Base-by-base conservation (phyloP, 2,113 vertebrate species). In the Poicephalus gulielmi region DNA sequence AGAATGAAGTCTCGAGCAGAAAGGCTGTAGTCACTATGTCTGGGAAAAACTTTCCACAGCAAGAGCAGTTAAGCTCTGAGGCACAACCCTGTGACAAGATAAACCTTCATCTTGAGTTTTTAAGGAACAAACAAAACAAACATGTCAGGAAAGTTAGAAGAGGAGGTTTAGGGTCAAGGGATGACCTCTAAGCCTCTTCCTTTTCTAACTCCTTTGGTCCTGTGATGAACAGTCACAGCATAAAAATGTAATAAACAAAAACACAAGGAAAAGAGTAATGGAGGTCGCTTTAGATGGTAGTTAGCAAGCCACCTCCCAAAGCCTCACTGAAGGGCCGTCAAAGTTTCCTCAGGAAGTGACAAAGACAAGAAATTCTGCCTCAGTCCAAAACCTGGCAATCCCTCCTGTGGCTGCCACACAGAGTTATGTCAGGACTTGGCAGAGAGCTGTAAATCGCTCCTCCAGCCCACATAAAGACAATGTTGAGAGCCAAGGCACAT, bases 271-370 rank as follows among this genome's bases (percentile, higher is more conserved):
- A 93, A 55, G 59, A 93, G 46, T 46, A 81, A 75, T 28, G 76
- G 79, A 90, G 55, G 76, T 92, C 68, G 49, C 60, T 93, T 62
- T 4, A 77, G 73, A 90, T 24, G 30, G 64, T 12, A 67, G 63
- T 76, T 28, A 81, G 70, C 78, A 88, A 93, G 55, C 39, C 64
- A 92, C 13, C 31, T 86, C 90, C 73, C 69, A 81, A 71, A 94
- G 35, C 17, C 35, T 22, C 67, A 75, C 75, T 37, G 69, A 75
- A 75, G 50, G 62, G 66, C n/a, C 16, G 44, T 88, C 86, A 93
- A 90, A 95, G 69, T 93, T 97, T 97, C 95, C 95, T 92, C 88
- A 96, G 95, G 95, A 97, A 96, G 93, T 94, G 90, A 95, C 94
- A 93, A 92, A 96, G 88, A 94, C 86, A 75, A 94, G 90, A 95